Percentiles rank a stretch among this genome's conserved stretches.
Evolutionary conservation across 2,113 vertebrate genomes (phyloP).

Genomic region (Xenopus laevis): DNA sequence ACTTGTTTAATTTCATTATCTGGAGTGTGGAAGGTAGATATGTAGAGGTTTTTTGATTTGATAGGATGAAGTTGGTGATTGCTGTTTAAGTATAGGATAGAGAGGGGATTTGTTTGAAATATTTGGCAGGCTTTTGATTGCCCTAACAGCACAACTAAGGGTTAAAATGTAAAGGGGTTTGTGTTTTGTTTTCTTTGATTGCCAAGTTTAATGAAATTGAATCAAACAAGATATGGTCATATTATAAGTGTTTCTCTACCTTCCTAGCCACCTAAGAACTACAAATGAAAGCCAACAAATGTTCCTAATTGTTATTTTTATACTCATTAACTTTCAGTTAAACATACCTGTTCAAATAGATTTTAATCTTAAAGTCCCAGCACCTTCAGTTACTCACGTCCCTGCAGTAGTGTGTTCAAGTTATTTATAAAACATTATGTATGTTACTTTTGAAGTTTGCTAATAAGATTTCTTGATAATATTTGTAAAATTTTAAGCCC

Average conservation of each 20-base stretch:
- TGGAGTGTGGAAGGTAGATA: slow-evolving; percentile 11
- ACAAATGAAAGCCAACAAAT: too few species aligned
- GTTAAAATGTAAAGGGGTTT: background rate
- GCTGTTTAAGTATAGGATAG: slow-evolving; percentile 26
- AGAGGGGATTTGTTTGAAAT: background rate
- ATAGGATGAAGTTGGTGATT: slow-evolving; percentile 2
- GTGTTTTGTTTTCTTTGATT: background rate
- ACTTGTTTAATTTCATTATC: background rate
- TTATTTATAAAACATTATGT: too few species aligned
- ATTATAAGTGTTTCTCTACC: too few species aligned
- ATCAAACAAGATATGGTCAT: too few species aligned
- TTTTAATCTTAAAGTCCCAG: too few species aligned
- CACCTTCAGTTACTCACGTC: too few species aligned
- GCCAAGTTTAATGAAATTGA: too few species aligned
- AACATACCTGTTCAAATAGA: background rate
- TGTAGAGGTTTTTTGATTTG: background rate
- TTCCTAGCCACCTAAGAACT: too few species aligned
- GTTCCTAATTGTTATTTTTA: background rate
- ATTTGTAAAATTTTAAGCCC: slow-evolving; percentile 39
- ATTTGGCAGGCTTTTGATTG: background rate
- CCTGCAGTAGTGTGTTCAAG: too few species aligned
- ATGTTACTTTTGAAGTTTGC: too few species aligned
- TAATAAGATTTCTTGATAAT: background rate
- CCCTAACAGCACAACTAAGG: background rate
- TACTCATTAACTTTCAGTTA: background rate